These are phyloP conservation scores for Heloderma charlesbogerti DNA, from an alignment of 2,113 vertebrate species.

Conservation along the genomic window DNA sequence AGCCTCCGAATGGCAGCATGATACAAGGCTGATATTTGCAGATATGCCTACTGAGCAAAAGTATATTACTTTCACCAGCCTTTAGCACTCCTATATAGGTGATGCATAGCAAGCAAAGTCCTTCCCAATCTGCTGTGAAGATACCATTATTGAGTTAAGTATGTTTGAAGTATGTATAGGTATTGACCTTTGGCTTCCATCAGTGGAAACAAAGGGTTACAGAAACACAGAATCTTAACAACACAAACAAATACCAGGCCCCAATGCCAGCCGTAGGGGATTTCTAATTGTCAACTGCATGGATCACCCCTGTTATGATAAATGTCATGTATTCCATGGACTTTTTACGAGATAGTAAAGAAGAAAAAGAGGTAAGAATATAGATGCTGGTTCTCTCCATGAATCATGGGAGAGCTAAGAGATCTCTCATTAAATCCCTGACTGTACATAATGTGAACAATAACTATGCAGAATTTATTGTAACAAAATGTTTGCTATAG, in stretches of 20 bases:
- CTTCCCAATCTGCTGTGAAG: conserved; percentile 25
- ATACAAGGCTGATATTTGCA: neutral
- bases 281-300: conserved; percentile 77
- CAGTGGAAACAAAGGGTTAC: conserved; percentile 72
- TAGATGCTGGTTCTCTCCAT: neutral
- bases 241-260: conserved; percentile 69
- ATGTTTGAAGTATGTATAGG: neutral
- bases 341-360: conserved; percentile 43
- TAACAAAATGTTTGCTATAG: neutral
- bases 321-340: conserved; percentile 77
- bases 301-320: conserved; percentile 75
- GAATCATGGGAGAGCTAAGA: neutral
- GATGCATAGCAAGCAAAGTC: neutral
- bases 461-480: neutral
- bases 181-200: conserved; percentile 29
- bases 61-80: neutral
- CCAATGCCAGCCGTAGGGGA: conserved; percentile 58
- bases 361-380: conserved; percentile 13
- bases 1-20: neutral
- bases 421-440: neutral
- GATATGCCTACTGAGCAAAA: neutral
- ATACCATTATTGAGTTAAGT: neutral
- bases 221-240: conserved; percentile 60
- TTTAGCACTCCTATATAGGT: conserved; percentile 2
- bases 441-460: neutral